Evolutionary conservation across 35 echinoderm and acorn worm genomes (phyloP).

Genomic region (Lytechinus pictus): DNA sequence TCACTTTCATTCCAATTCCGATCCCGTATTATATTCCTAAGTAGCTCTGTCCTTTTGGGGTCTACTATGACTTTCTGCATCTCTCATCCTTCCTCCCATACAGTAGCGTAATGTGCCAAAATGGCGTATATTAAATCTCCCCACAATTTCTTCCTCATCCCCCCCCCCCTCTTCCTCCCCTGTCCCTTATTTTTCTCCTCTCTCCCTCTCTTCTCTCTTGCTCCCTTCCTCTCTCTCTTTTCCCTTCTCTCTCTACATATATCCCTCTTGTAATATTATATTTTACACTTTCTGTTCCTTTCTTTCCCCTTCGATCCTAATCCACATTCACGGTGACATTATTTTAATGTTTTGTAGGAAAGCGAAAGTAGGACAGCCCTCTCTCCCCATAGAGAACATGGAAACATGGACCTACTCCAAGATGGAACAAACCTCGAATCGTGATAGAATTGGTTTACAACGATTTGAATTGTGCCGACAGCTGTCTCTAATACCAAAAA

Average conservation of each 20-base stretch:
- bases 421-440: neutral
- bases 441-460: neutral
- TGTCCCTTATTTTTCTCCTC: neutral
- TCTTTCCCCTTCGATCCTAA: neutral
- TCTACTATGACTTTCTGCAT: neutral
- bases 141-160: neutral
- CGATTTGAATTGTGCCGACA: neutral
- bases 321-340: no score
- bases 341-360: neutral
- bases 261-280: neutral
- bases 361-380: neutral
- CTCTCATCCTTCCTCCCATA: neutral
- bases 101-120: no score
- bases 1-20: constrained; percentile 4
- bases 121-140: no score
- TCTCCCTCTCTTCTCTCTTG: neutral
- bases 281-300: neutral
- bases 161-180: neutral
- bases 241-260: neutral
- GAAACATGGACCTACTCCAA: no score
- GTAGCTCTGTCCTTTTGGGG: neutral
- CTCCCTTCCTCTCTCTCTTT: neutral
- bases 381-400: neutral
- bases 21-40: neutral
- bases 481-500: neutral